Conservation (phyloP, 2,797 vertebrate genomes). For the Oryzias dopingdopingensis region DNA sequence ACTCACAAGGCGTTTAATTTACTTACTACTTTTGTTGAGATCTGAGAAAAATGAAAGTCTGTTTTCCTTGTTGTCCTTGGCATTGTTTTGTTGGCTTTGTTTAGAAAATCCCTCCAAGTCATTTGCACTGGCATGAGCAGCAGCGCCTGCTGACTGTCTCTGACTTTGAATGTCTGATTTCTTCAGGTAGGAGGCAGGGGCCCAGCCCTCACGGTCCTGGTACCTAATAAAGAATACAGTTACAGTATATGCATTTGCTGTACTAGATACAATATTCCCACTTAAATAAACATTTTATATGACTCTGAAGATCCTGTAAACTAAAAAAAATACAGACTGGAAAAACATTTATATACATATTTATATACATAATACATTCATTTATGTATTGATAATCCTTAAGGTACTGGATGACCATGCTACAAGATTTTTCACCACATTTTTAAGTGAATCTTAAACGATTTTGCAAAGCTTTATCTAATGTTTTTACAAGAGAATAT, state of each 20-base stretch:
- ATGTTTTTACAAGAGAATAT: too few species aligned
- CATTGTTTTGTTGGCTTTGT: conserved; percentile 76
- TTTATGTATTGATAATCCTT: too few species aligned
- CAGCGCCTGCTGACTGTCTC: conserved; percentile 81
- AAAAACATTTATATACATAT: too few species aligned
- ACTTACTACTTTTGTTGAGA: conserved; percentile 65
- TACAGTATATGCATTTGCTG: neutral
- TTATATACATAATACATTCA: too few species aligned
- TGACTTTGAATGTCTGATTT: conserved; percentile 83
- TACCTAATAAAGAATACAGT: conserved; percentile 73
- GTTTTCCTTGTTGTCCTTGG: conserved; percentile 74
- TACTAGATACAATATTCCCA: neutral
- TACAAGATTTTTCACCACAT: too few species aligned
- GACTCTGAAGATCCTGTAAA: too few species aligned
- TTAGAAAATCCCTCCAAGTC: conserved; percentile 87
- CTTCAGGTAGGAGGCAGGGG: conserved; percentile 95
- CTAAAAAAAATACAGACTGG: too few species aligned
- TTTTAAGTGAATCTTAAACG: too few species aligned
- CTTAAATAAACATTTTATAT: neutral
- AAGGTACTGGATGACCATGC: too few species aligned
- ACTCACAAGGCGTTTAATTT: neutral
- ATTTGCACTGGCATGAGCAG: conserved; percentile 80
- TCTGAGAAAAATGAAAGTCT: conserved; percentile 73
- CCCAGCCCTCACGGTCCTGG: conserved; percentile 96
- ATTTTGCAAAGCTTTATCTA: too few species aligned